These are phyloP conservation scores for Diplolepis rosae DNA, from an alignment of 2,888 invertebrate species.

Conservation along the genomic window DNA sequence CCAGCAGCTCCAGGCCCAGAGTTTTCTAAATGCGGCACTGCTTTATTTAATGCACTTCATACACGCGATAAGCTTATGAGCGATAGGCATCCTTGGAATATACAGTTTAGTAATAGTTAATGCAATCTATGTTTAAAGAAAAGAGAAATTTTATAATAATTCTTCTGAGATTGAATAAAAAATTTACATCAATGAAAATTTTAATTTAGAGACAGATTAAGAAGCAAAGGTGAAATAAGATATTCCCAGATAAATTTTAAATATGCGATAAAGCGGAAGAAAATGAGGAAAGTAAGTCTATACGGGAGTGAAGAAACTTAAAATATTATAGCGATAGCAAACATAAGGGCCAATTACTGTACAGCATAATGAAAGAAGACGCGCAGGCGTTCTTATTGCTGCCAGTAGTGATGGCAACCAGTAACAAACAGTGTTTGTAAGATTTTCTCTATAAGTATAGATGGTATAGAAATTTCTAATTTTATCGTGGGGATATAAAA, in stretches of 20 bases:
- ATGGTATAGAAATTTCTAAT: no score
- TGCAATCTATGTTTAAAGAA: no score
- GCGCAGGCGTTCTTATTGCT: conserved; percentile 37
- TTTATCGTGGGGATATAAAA: no score
- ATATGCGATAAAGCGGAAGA: not conserved
- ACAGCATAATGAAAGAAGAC: not conserved
- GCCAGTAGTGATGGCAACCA: conserved; percentile 56
- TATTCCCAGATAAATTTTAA: not conserved
- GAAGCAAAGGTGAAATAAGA: no score
- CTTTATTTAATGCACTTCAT: no score
- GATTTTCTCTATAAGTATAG: conserved; percentile 14
- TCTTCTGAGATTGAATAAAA: no score
- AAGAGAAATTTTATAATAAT: no score
- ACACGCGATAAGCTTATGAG: not conserved
- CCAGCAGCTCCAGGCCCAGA: no score
- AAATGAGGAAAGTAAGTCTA: not conserved
- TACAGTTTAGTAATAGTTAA: not conserved
- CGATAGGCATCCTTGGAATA: not conserved
- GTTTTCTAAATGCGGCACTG: no score
- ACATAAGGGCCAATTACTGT: not conserved
- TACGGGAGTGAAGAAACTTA: not conserved
- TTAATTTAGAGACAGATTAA: no score
- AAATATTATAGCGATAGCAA: not conserved
- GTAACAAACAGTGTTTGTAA: conserved; percentile 44
- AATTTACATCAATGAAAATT: no score